A percentile compares a stretch with the other conserved stretches of the same genome.
Conservation (phyloP, 2,888 invertebrate species). For the Latrodectus elegans region DNA sequence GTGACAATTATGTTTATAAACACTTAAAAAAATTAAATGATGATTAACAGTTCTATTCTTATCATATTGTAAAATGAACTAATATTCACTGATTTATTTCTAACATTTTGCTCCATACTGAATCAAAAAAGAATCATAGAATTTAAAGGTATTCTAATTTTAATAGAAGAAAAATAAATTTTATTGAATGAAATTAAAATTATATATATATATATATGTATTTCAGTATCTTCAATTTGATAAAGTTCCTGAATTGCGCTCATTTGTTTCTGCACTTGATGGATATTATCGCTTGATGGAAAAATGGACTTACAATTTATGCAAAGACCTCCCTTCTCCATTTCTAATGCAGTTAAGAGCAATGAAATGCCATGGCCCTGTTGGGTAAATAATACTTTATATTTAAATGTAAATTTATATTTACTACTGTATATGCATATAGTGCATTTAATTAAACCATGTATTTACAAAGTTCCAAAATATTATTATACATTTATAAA, state of each 20-base stretch:
- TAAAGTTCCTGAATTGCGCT: constrained; percentile 69
- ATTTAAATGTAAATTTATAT: not conserved
- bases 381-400: constrained; percentile 74
- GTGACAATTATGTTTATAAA: too few species aligned
- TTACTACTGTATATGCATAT: not conserved
- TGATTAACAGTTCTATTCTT: too few species aligned
- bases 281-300: constrained; percentile 90
- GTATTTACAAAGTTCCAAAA: not conserved
- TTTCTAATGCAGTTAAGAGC: constrained; percentile 83
- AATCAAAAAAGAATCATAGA: too few species aligned
- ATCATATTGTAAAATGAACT: too few species aligned
- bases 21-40: too few species aligned
- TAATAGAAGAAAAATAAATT: too few species aligned
- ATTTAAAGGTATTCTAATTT: too few species aligned
- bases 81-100: too few species aligned
- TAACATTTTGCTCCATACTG: too few species aligned
- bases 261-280: constrained; percentile 79
- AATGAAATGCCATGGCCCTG: constrained; percentile 91
- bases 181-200: too few species aligned
- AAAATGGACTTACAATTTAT: constrained; percentile 93
- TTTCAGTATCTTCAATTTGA: constrained; percentile 68
- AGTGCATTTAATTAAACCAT: not conserved
- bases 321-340: constrained; percentile 87
- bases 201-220: not conserved
- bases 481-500: too few species aligned